Base-by-base conservation (phyloP, 2,888 invertebrate genomes). In the Dolichomitus sp. region DNA sequence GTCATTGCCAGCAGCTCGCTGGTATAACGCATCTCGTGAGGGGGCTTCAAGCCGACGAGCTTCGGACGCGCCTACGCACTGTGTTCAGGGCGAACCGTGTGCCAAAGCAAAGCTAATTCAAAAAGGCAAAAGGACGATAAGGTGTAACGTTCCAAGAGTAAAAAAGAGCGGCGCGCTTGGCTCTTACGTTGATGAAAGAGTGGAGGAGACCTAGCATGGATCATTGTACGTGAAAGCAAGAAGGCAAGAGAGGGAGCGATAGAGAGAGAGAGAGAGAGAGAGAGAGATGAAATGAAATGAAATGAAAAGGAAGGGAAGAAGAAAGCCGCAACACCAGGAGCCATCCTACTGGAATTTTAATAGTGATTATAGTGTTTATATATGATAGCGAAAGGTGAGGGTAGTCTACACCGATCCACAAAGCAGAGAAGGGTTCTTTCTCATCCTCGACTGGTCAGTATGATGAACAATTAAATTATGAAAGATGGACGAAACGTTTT, bases 321-420 rank as follows among this genome's bases (percentile, higher is more conserved):
- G 50, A 19, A 69, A 57, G 61, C 87, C 88, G 89, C 92, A 93
- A 93, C 90, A 93, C 93, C 92, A 91, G 93, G 91, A 93, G 93
- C 93, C 91, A 91, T 92, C 92, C 91, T 14, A 91, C 92, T 92
- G 92, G 92, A 93, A 93, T 93, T 93, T 93, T 92, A 93, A 93
- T 93, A 92, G 93, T 92, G 91, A 92, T 93, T 92, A 93, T 92
- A 92, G 92, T 92, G 91, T 92, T 92, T 93, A 93, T 42, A 92
- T 92, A 92, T 92, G 90, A 86, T 85, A 83, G 90, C 85, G 84
- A 65, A 75, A 75, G 77, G 81, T 27, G 52, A 87, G 82, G 85
- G 83, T 84, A 63, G 40, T 37, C 37, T 11, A 9, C 52, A 27
- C 33, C 30, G 30, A 57, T 30, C 30, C 54, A 33, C 59, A 33